Evolutionary conservation across 2,797 vertebrate species (phyloP).

Genomic region (Halcyon smyrnensis): DNA sequence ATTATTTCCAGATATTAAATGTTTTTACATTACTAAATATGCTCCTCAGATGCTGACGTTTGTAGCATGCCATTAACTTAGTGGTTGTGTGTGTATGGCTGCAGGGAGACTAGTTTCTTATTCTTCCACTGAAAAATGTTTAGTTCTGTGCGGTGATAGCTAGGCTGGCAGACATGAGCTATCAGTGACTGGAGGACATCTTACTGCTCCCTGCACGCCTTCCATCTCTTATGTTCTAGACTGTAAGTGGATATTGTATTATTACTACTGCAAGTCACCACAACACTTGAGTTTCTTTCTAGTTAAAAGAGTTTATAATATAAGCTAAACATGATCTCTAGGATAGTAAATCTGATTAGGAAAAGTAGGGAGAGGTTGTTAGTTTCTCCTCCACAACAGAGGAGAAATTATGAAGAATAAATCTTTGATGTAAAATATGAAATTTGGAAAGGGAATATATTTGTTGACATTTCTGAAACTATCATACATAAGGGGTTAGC

Average conservation of each 20-base stretch:
- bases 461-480: not conserved
- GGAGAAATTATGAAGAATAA: not conserved
- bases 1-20: not conserved
- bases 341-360: not conserved
- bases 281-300: not conserved
- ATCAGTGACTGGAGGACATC: not conserved
- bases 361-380: not conserved
- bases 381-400: not conserved
- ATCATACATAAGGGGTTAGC: not conserved
- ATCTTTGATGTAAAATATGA: not conserved
- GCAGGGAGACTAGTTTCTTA: not conserved
- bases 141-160: not conserved
- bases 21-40: not conserved
- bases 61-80: not conserved
- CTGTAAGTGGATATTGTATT: not conserved
- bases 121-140: not conserved
- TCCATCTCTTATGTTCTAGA: not conserved
- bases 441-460: not conserved
- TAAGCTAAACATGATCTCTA: not conserved
- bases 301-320: not conserved
- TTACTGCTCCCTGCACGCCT: not conserved
- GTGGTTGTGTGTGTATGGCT: not conserved
- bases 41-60: not conserved
- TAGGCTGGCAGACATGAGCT: not conserved
- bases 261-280: not conserved